Evolutionary conservation across 2,113 vertebrate genomes (phyloP).

Genomic region (Plecturocebus donacophilus): DNA sequence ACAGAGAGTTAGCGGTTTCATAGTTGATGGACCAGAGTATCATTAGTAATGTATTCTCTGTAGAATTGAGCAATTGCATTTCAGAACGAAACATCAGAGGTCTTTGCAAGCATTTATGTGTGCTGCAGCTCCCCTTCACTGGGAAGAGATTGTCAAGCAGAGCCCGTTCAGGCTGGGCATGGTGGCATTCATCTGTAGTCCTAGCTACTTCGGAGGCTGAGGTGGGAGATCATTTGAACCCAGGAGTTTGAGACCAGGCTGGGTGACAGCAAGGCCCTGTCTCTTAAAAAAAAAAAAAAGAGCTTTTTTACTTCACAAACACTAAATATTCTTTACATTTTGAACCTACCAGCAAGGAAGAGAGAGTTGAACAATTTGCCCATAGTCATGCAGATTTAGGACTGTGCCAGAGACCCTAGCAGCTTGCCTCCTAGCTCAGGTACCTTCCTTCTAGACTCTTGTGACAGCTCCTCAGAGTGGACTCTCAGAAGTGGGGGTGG

Average conservation of each 20-base stretch:
- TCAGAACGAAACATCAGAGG: background rate
- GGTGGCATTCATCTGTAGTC: background rate
- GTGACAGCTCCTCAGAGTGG: background rate
- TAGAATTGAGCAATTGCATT: background rate
- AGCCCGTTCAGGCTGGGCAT: background rate
- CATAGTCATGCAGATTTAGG: background rate
- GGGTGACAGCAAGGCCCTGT: background rate
- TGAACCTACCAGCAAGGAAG: background rate
- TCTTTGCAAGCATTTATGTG: background rate
- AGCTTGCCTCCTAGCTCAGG: background rate
- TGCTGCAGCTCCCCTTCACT: background rate
- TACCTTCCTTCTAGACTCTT: background rate
- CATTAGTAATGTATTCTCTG: background rate
- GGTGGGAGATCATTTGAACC: background rate
- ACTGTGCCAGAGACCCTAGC: background rate
- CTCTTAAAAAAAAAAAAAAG: background rate
- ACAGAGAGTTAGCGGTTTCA: background rate
- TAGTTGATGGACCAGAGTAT: background rate
- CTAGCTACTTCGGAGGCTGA: background rate
- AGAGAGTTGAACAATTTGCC: background rate
- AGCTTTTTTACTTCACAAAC: background rate
- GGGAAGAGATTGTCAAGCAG: background rate
- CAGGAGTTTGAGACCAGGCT: background rate
- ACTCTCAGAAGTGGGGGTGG: background rate
- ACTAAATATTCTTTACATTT: background rate